Conservation (phyloP, 2,113 vertebrate species). For the Oreochromis niloticus region DNA sequence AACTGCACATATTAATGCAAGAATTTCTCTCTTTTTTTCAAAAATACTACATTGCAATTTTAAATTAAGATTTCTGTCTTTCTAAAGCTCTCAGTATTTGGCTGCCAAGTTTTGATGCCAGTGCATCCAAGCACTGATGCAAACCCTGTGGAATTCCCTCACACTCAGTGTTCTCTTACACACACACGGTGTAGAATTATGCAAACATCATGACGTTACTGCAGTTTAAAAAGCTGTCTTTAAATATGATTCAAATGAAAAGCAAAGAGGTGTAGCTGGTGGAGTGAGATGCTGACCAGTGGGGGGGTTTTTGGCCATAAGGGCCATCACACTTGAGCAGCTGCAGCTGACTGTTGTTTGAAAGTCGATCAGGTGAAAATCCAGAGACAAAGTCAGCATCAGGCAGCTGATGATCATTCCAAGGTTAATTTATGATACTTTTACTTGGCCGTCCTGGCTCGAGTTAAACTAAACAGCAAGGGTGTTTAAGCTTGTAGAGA, state of each 20-base stretch:
- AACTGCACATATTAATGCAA: neutral
- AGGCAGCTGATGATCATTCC: neutral
- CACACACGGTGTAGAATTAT: neutral
- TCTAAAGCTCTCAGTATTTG: neutral
- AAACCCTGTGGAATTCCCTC: neutral
- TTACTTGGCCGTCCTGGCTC: neutral
- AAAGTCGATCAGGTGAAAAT: neutral
- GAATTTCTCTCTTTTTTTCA: neutral
- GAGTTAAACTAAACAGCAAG: neutral
- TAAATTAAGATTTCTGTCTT: neutral
- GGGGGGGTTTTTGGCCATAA: neutral
- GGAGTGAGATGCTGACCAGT: neutral
- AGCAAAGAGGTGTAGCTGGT: neutral
- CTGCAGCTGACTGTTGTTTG: neutral
- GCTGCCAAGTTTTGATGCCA: neutral
- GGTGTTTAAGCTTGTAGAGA: neutral
- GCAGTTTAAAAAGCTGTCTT: neutral
- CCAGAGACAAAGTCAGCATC: neutral
- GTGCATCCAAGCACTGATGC: neutral
- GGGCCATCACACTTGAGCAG: neutral
- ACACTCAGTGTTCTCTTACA: neutral
- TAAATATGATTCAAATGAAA: neutral
- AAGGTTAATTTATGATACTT: neutral
- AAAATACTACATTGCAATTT: neutral
- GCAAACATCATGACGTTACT: neutral